phyloP scores from a whole-genome alignment of 2,797 vertebrate species.

The Siniperca undulata region DNA sequence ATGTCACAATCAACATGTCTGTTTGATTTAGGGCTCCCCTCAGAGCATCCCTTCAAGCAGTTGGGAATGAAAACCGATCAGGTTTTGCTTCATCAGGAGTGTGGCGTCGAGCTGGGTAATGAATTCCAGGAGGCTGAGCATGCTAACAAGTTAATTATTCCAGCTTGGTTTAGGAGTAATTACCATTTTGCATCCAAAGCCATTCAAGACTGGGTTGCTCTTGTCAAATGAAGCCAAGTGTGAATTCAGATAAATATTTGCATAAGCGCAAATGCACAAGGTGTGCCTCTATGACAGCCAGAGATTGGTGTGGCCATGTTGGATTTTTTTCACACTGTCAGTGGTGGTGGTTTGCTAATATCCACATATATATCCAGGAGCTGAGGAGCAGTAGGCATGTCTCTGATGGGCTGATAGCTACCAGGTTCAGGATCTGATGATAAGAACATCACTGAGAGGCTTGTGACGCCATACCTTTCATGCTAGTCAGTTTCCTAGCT shows the following conservation, averaged over 20 bases:
- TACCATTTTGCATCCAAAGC: slow-evolving; percentile 83
- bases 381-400: neutral
- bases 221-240: slow-evolving; percentile 78
- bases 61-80: slow-evolving; percentile 60
- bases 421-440: slow-evolving; percentile 10
- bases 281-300: slow-evolving; percentile 41
- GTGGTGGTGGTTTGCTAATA: slow-evolving; percentile 19
- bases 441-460: slow-evolving; percentile 5
- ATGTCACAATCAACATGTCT: slow-evolving; percentile 23
- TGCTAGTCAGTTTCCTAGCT: slow-evolving; percentile 6
- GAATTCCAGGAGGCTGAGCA: slow-evolving; percentile 83
- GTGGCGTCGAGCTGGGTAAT: slow-evolving; percentile 59
- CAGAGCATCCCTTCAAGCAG: slow-evolving; percentile 29
- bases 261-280: slow-evolving; percentile 41
- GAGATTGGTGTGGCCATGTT: slow-evolving; percentile 27
- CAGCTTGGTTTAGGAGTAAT: slow-evolving; percentile 80
- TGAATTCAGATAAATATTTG: slow-evolving; percentile 83
- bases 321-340: neutral
- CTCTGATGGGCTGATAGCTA: neutral
- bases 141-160: slow-evolving; percentile 85
- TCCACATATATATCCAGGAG: neutral
- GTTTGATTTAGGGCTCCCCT: slow-evolving; percentile 37
- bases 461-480: slow-evolving; percentile 6
- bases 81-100: slow-evolving; percentile 69
- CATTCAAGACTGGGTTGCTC: slow-evolving; percentile 74